phyloP scores from a whole-genome alignment of 1,140 invertebrate species.

The Nasonia giraulti region DNA sequence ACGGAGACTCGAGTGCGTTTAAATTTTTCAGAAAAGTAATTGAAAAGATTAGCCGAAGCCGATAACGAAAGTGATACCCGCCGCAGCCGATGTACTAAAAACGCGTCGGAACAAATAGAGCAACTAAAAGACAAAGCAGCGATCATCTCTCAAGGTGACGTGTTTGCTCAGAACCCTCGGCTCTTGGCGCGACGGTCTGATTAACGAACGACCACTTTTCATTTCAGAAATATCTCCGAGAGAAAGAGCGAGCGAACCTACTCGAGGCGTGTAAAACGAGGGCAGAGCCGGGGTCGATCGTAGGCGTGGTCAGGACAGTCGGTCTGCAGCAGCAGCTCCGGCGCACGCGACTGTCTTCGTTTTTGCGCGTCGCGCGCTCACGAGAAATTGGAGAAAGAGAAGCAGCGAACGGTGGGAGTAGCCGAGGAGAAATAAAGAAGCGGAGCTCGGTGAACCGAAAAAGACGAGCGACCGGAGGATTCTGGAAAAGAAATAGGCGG shows the following conservation, averaged over 20 bases:
- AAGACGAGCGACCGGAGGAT: constrained; percentile 4
- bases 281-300: constrained; percentile 55
- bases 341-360: constrained; percentile 51
- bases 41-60: not conserved
- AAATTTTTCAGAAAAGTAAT: not conserved
- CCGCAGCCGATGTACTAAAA: not conserved
- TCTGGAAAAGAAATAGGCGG: constrained; percentile 33
- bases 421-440: constrained; percentile 34
- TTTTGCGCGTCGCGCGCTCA: constrained; percentile 51
- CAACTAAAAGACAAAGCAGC: constrained; percentile 22
- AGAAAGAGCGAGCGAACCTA: constrained; percentile 55
- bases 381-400: constrained; percentile 45
- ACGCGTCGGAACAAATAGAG: not conserved
- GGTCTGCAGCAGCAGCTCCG: constrained; percentile 23
- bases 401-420: constrained; percentile 25
- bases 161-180: constrained; percentile 25
- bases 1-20: not conserved
- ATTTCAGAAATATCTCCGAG: constrained; percentile 65
- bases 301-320: constrained; percentile 62
- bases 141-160: constrained; percentile 45
- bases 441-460: constrained; percentile 1
- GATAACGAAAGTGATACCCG: not conserved
- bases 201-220: constrained; percentile 71
- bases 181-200: constrained; percentile 58
- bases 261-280: constrained; percentile 53